Conservation (phyloP, 2,113 vertebrate genomes). For the Eclectus roratus region DNA sequence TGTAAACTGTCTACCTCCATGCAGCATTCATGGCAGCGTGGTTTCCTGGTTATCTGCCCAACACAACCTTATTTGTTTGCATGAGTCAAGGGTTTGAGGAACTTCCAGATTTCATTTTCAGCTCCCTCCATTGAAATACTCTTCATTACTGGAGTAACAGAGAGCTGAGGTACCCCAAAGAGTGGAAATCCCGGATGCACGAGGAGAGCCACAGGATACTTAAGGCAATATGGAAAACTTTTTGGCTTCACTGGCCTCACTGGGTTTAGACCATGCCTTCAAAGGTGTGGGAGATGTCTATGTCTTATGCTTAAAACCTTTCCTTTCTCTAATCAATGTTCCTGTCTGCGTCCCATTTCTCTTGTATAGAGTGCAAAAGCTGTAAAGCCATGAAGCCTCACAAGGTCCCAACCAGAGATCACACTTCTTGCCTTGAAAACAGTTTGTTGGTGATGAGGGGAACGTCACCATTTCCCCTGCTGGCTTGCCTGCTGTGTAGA, state of each 20-base stretch:
- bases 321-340: neutral
- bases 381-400: neutral
- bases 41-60: neutral
- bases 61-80: neutral
- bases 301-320: neutral
- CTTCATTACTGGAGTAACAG: neutral
- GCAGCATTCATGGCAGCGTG: neutral
- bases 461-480: rapidly evolving
- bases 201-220: neutral
- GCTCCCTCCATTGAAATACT: neutral
- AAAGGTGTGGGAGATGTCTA: neutral
- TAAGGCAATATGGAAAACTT: neutral
- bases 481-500: neutral
- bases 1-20: neutral
- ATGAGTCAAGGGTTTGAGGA: neutral
- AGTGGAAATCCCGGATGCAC: neutral
- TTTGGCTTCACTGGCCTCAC: rapidly evolving
- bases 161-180: neutral
- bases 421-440: neutral
- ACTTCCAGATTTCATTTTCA: neutral
- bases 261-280: neutral
- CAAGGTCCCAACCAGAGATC: neutral
- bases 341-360: neutral
- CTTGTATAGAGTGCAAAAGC: neutral
- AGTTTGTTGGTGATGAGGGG: neutral